phyloP scores from a whole-genome alignment of 2,113 vertebrate genomes.

The Odontophorus gujanensis region DNA sequence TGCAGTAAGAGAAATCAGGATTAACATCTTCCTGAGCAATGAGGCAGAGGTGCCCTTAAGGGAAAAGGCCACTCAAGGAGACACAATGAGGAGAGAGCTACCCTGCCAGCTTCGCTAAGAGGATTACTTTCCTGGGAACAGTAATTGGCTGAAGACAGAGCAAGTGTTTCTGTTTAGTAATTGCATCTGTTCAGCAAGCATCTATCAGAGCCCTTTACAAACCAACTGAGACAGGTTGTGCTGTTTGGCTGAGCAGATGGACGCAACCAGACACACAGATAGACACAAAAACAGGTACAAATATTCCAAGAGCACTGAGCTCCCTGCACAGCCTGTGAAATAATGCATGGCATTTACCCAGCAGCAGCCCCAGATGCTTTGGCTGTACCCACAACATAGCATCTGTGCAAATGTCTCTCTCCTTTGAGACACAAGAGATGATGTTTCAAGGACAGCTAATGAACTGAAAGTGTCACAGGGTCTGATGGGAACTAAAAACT shows the following conservation, averaged over 20 bases:
- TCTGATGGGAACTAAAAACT: not conserved
- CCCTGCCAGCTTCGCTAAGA: not conserved
- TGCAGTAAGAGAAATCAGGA: not conserved
- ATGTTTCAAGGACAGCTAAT: not conserved
- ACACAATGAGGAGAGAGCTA: not conserved
- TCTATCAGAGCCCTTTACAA: accelerated
- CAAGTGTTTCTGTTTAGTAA: not conserved
- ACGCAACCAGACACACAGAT: not conserved
- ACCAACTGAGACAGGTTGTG: not conserved
- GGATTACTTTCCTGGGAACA: slow-evolving; percentile 7
- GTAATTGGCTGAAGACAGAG: not conserved
- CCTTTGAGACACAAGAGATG: not conserved
- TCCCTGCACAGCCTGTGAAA: not conserved
- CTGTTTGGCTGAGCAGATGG: not conserved
- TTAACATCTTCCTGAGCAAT: not conserved
- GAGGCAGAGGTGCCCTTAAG: not conserved
- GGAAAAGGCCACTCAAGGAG: not conserved
- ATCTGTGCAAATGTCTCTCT: not conserved
- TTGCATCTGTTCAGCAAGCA: not conserved
- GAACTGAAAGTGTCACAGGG: not conserved
- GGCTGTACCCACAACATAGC: not conserved
- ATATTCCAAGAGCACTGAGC: no score
- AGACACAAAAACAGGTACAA: accelerated
- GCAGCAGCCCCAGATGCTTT: not conserved
- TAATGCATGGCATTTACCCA: not conserved